phyloP scores from a whole-genome alignment of 2,113 vertebrate species.

The Varanus salvator region DNA sequence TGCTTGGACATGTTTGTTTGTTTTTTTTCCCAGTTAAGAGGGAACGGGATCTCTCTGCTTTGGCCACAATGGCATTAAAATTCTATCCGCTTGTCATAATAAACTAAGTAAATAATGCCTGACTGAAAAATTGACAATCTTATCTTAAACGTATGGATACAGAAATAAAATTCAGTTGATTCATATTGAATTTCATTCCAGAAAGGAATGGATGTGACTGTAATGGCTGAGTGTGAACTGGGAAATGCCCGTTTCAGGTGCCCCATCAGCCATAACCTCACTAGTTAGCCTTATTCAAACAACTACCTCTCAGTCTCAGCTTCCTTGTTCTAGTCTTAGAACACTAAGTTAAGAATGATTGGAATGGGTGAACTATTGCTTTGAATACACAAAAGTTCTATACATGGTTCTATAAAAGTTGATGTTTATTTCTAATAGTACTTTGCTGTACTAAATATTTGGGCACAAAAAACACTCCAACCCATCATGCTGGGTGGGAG shows the following conservation, averaged over 20 bases:
- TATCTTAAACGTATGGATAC: not conserved
- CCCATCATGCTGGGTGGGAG: no score
- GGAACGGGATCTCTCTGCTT: not conserved
- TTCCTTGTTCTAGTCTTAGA: not conserved
- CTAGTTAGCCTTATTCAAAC: not conserved
- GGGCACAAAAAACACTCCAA: no score
- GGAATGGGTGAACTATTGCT: not conserved
- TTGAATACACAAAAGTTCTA: not conserved
- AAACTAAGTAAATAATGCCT: not conserved
- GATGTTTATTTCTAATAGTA: not conserved
- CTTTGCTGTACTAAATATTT: not conserved
- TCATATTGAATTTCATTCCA: not conserved
- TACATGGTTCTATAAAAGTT: not conserved
- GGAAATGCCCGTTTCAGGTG: not conserved
- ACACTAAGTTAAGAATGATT: not conserved
- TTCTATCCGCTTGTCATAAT: not conserved
- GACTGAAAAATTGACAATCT: not conserved
- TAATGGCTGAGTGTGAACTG: not conserved
- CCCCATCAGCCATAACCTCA: not conserved
- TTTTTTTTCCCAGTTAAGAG: no score
- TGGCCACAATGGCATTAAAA: constrained; percentile 1
- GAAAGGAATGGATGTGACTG: not conserved
- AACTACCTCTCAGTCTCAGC: not conserved
- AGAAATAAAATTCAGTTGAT: not conserved
- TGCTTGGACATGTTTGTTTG: not conserved